Conservation (phyloP, 1,140 invertebrate species). For the Brachionus rotundiformis region DNA sequence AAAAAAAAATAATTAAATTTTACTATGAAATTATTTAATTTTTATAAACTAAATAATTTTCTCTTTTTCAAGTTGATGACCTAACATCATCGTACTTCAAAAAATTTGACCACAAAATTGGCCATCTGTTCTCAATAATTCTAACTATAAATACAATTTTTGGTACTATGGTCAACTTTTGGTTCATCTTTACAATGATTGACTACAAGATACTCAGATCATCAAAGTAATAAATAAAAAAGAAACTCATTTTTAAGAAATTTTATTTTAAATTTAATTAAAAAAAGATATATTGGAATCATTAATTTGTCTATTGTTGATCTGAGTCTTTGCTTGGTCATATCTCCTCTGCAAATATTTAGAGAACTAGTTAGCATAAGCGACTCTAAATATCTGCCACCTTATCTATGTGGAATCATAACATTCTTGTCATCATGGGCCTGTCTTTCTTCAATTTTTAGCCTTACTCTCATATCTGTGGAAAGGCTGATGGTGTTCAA, state of each 20-base stretch:
- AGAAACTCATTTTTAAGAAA: not conserved
- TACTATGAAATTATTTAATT: too few relatives aligned
- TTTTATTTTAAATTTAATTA: not conserved
- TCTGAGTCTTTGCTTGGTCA: conserved; percentile 17
- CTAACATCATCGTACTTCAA: not conserved
- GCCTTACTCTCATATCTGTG: conserved; percentile 34
- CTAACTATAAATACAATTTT: conserved; percentile 5
- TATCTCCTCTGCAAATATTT: conserved; percentile 35
- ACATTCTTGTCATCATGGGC: conserved; percentile 41
- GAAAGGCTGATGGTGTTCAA: conserved; percentile 40
- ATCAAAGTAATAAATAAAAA: not conserved
- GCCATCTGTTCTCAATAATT: not conserved
- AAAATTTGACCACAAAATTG: not conserved
- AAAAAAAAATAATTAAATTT: too few relatives aligned
- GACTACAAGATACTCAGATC: conserved; percentile 21
- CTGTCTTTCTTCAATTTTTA: conserved; percentile 50
- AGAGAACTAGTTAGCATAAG: conserved; percentile 27
- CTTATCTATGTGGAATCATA: not conserved
- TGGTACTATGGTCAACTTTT: conserved; percentile 33
- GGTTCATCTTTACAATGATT: conserved; percentile 37
- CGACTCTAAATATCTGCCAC: not conserved
- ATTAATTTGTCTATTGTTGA: conserved; percentile 29
- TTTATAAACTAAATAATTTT: not conserved
- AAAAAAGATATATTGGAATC: conserved; percentile 51
- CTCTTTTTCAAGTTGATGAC: conserved; percentile 25